Conservation (phyloP, 2,113 vertebrate genomes). For the Cichladusa arquata region DNA sequence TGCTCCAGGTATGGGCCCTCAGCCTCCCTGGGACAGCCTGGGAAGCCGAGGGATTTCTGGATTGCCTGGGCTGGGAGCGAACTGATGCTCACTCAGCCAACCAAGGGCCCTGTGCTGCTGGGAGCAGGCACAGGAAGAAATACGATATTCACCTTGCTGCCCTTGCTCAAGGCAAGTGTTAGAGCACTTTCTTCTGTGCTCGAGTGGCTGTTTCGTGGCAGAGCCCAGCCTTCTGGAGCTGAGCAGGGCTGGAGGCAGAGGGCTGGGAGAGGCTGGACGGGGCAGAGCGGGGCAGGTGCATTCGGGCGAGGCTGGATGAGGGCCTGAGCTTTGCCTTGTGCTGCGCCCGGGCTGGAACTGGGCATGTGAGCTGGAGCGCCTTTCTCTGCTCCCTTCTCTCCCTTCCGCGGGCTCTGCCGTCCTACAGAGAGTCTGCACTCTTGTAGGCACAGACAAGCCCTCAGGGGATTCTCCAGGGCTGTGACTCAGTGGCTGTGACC, state of each 20-base stretch:
- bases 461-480: too few species aligned
- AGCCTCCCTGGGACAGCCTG: fast-evolving
- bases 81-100: fast-evolving
- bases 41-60: fast-evolving
- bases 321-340: fast-evolving
- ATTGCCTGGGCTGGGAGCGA: fast-evolving
- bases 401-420: fast-evolving
- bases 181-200: fast-evolving
- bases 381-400: fast-evolving
- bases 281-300: not conserved
- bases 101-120: fast-evolving
- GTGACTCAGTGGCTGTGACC: too few species aligned
- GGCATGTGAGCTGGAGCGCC: fast-evolving
- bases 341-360: fast-evolving
- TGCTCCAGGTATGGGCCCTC: fast-evolving
- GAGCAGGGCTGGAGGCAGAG: not conserved
- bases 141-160: fast-evolving
- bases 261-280: fast-evolving
- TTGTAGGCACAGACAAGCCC: fast-evolving
- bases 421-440: fast-evolving
- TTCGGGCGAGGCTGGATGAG: fast-evolving
- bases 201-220: fast-evolving
- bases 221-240: not conserved
- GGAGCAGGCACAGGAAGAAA: not conserved
- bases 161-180: not conserved